Conservation (phyloP, 1,140 invertebrate genomes). For the Stenopsyche tienmushanensis region DNA sequence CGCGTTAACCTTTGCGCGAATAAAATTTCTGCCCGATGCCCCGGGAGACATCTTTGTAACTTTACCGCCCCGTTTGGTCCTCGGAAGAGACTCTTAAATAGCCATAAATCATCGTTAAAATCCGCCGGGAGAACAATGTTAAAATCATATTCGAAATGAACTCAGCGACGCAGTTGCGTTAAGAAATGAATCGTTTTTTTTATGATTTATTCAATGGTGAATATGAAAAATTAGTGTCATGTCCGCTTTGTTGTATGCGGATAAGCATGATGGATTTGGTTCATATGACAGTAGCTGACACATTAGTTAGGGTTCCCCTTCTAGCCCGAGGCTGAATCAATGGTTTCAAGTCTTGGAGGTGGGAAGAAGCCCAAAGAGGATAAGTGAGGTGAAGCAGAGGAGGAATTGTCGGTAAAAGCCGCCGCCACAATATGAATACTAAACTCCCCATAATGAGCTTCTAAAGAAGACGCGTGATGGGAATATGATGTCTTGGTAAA, state of each 20-base stretch:
- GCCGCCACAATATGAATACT: conserved; percentile 10
- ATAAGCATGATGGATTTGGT: conserved; percentile 1
- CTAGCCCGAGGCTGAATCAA: neutral
- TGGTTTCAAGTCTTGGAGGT: neutral
- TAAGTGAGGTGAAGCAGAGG: conserved; percentile 2
- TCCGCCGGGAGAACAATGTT: too few relatives aligned
- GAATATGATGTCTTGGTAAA: neutral
- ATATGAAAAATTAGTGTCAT: too few relatives aligned
- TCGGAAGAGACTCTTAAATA: too few relatives aligned
- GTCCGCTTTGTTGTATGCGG: neutral
- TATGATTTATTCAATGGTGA: too few relatives aligned
- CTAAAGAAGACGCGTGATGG: neutral
- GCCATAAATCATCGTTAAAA: too few relatives aligned
- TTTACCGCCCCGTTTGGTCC: too few relatives aligned
- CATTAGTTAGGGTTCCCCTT: neutral
- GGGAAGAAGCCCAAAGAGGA: neutral
- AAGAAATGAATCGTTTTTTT: too few relatives aligned
- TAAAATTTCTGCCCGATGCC: too few relatives aligned
- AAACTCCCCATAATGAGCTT: conserved; percentile 8
- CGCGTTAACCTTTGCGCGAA: too few relatives aligned
- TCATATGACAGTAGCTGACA: conserved; percentile 4
- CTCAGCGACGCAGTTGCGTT: too few relatives aligned
- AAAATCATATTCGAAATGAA: too few relatives aligned
- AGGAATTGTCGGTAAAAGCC: neutral
- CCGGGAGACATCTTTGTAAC: too few relatives aligned